Conservation (phyloP, 2,113 vertebrate genomes). For the Zonotrichia leucophrys region DNA sequence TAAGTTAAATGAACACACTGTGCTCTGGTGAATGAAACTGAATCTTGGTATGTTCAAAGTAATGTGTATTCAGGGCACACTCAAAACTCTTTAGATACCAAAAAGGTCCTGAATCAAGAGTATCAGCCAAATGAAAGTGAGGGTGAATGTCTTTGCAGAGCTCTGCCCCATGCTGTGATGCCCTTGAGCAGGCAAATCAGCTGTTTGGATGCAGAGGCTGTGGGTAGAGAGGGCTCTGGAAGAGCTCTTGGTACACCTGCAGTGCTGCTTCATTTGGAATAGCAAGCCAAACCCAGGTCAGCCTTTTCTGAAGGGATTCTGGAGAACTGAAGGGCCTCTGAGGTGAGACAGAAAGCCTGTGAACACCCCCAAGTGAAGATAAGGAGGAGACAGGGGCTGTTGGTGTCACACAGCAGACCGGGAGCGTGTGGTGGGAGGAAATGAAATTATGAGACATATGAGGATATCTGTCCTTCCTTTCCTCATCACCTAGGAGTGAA, state of each 20-base stretch:
- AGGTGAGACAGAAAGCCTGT: background rate
- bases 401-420: background rate
- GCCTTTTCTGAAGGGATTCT: background rate
- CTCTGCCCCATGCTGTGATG: background rate
- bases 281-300: accelerated
- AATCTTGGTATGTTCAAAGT: background rate
- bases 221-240: background rate
- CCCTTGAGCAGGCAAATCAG: background rate
- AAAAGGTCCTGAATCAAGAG: background rate
- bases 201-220: background rate
- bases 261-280: background rate
- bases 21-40: background rate
- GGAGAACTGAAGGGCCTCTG: background rate
- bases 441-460: background rate
- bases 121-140: background rate
- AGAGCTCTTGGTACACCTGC: background rate
- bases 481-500: background rate
- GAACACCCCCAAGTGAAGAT: background rate
- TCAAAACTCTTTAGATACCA: background rate
- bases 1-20: background rate
- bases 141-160: background rate
- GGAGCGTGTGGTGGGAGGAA: background rate
- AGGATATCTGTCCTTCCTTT: background rate
- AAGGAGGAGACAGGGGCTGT: background rate
- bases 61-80: background rate